Evolutionary conservation across 2,113 vertebrate genomes (phyloP).

Genomic region (Cygnus buccinator): DNA sequence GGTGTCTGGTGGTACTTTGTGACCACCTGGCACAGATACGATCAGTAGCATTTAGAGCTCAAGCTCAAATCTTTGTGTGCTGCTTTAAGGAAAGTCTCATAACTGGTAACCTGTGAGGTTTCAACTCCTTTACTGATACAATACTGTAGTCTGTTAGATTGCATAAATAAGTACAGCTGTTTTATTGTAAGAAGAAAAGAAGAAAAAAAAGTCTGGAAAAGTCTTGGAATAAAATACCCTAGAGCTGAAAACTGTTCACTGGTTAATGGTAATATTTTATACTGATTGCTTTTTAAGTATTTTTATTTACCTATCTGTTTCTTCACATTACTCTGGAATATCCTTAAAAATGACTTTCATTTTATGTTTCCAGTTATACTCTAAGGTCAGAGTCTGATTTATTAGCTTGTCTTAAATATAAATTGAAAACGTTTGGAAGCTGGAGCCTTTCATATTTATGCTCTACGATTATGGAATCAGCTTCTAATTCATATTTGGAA

Average conservation of each 20-base stretch:
- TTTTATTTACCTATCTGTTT: neutral
- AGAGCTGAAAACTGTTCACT: slow-evolving; percentile 11
- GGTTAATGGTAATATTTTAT: neutral
- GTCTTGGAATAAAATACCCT: slow-evolving; percentile 2
- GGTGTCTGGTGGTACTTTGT: neutral
- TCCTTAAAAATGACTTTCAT: neutral
- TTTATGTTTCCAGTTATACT: slow-evolving; percentile 13
- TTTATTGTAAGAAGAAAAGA: neutral
- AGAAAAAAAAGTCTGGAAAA: neutral
- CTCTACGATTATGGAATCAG: neutral
- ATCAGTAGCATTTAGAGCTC: neutral
- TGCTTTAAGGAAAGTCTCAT: neutral
- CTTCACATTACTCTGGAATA: neutral
- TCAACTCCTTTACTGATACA: neutral
- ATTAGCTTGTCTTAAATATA: slow-evolving; percentile 38
- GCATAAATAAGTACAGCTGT: slow-evolving; percentile 20
- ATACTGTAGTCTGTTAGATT: neutral
- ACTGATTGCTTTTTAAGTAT: neutral
- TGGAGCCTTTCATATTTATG: neutral
- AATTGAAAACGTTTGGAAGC: slow-evolving; percentile 22
- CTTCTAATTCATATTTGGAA: neutral
- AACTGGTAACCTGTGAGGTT: neutral
- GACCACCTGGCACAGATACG: neutral
- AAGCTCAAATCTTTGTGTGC: neutral
- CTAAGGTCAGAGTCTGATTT: slow-evolving; percentile 44